phyloP scores from a whole-genome alignment of 2,113 vertebrate genomes.

The human region GRCh38 chrX:25106001-25106500 shows the following conservation, averaged over 20 bases:
- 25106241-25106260: constrained; percentile 44
- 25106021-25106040: constrained; percentile 57
- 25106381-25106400: background rate
- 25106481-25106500: background rate
- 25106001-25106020: constrained; percentile 56
- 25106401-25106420: constrained; percentile 27
- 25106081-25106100: constrained; percentile 60
- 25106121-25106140: constrained; percentile 63
- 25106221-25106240: constrained; percentile 55
- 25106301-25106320: constrained; percentile 39
- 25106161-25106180: constrained; percentile 57
- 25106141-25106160: constrained; percentile 54
- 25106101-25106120: constrained; percentile 26
- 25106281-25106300: constrained; percentile 27
- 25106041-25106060: constrained; percentile 58
- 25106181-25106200: constrained; percentile 49
- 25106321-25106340: constrained; percentile 38
- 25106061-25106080: constrained; percentile 35
- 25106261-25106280: constrained; percentile 34
- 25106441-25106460: background rate
- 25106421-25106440: constrained; percentile 40
- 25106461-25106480: background rate
- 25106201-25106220: constrained; percentile 58
- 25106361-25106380: background rate
- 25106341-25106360: constrained; percentile 28